phyloP scores from a whole-genome alignment of 1,140 invertebrate species.

The Potamilus streckersoni region DNA sequence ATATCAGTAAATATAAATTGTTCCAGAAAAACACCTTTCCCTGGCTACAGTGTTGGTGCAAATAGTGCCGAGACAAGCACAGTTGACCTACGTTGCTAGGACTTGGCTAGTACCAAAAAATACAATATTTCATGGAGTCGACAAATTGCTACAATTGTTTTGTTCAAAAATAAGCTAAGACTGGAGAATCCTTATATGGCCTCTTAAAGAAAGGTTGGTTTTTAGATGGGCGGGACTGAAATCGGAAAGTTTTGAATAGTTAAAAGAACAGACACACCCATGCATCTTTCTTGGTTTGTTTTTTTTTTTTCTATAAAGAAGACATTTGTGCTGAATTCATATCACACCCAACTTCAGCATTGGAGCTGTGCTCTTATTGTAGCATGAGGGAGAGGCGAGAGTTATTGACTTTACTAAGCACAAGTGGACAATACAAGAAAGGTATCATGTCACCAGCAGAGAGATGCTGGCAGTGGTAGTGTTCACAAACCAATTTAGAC shows the following conservation, averaged over 20 bases:
- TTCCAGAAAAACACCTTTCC: too few relatives aligned
- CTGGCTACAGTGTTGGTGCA: too few relatives aligned
- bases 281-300: neutral
- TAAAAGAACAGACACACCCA: neutral
- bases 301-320: neutral
- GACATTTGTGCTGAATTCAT: slow-evolving; percentile 48
- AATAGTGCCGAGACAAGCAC: too few relatives aligned
- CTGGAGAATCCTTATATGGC: neutral
- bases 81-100: too few relatives aligned
- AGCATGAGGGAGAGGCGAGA: slow-evolving; percentile 39
- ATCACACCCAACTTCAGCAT: slow-evolving; percentile 65
- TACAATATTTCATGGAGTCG: slow-evolving; percentile 1
- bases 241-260: neutral
- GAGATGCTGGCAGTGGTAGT: too few relatives aligned
- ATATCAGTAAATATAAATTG: too few relatives aligned
- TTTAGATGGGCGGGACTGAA: slow-evolving; percentile 1
- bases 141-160: slow-evolving; percentile 3
- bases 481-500: too few relatives aligned
- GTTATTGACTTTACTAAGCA: too few relatives aligned
- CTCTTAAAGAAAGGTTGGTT: neutral
- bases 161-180: neutral
- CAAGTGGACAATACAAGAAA: too few relatives aligned
- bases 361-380: slow-evolving; percentile 63
- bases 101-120: too few relatives aligned
- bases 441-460: too few relatives aligned